phyloP scores from a whole-genome alignment of 2,113 vertebrate species.

The Chaetorhynchus papuensis region DNA sequence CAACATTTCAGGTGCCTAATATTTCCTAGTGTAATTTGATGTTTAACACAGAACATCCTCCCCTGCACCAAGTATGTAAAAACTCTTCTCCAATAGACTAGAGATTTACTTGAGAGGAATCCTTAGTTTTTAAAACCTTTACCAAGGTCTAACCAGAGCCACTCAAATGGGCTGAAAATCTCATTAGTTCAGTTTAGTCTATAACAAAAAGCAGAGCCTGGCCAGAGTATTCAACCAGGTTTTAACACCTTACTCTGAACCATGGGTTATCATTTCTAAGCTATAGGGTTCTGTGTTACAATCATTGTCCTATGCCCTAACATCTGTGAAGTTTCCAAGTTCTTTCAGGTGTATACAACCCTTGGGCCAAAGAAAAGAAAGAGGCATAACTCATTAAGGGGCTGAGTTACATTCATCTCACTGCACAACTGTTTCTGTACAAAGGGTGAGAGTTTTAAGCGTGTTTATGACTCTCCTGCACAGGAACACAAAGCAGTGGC shows the following conservation, averaged over 20 bases:
- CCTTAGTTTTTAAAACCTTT: background rate
- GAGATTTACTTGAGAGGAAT: background rate
- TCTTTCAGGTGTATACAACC: background rate
- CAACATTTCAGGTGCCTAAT: background rate
- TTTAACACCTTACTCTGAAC: background rate
- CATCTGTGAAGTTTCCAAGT: background rate
- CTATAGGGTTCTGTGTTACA: background rate
- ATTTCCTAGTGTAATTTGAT: background rate
- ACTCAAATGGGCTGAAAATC: background rate
- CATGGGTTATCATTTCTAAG: background rate
- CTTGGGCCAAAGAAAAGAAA: background rate
- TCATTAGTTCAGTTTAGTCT: background rate
- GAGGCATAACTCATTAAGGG: background rate
- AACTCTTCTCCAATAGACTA: background rate
- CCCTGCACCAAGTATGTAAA: background rate
- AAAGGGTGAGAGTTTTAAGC: background rate
- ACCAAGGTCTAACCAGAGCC: background rate
- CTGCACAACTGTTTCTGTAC: background rate
- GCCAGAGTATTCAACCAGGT: background rate
- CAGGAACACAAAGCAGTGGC: background rate
- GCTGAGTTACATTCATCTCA: background rate
- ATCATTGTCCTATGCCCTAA: background rate
- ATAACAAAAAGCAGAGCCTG: background rate
- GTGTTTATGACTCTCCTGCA: rapidly evolving
- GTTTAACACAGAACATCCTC: background rate